Evolutionary conservation across 2,797 vertebrate genomes (phyloP).

Genomic region (Gorsachius magnificus): DNA sequence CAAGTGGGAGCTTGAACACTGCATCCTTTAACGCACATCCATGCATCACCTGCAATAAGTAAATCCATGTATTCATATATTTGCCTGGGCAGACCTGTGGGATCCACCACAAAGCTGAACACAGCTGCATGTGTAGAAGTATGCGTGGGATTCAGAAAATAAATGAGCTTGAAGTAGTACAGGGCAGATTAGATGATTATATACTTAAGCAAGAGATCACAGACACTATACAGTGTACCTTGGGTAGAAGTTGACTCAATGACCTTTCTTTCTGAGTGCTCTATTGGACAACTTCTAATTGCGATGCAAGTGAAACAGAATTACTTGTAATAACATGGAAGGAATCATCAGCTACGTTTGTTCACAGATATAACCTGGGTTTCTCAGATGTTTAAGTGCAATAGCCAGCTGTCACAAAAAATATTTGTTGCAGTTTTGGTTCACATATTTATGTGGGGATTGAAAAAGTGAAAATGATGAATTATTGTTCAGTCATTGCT

Average conservation of each 20-base stretch:
- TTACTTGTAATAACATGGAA: not conserved
- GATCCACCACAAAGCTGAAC: not conserved
- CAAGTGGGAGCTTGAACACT: not conserved
- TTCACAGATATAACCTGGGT: not conserved
- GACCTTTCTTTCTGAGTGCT: not conserved
- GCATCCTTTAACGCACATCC: not conserved
- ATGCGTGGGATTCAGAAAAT: not conserved
- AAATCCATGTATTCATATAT: not conserved
- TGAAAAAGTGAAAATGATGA: constrained; percentile 20
- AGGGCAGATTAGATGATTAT: not conserved
- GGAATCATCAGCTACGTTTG: not conserved
- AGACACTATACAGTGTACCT: not conserved
- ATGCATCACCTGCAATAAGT: not conserved
- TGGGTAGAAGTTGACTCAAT: not conserved
- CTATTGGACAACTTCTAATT: not conserved
- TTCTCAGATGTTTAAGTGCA: constrained; percentile 47
- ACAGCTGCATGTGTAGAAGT: not conserved
- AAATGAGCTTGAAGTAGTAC: not conserved
- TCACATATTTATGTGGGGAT: constrained; percentile 45
- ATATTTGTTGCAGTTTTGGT: constrained; percentile 36
- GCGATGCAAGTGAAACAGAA: not conserved
- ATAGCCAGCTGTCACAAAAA: constrained; percentile 43
- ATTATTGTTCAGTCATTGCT: constrained; percentile 43
- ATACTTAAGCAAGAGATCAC: not conserved
- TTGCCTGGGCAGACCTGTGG: not conserved